Evolutionary conservation across 2,888 invertebrate genomes (phyloP).

Genomic region (Lacanobia oleracea): DNA sequence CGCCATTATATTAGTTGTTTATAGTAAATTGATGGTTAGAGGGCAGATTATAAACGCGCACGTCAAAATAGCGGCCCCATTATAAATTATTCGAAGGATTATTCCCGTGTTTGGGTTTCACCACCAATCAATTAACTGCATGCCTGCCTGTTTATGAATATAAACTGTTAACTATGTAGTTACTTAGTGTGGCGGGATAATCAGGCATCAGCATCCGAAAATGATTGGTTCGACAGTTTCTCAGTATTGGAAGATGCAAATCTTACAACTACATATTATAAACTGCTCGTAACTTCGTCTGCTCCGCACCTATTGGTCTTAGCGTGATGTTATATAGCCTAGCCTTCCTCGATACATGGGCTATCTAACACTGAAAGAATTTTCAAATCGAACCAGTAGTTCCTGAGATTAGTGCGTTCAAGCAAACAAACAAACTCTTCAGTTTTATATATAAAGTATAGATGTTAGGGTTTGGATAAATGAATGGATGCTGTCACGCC

Average conservation of each 20-base stretch:
- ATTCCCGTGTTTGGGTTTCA: conserved; percentile 30
- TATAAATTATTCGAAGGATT: conserved; percentile 48
- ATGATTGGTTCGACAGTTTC: background rate
- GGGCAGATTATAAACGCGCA: conserved; percentile 27
- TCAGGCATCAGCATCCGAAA: background rate
- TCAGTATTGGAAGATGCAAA: background rate
- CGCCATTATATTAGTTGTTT: background rate
- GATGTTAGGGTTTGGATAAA: no score
- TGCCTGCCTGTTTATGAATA: conserved; percentile 3
- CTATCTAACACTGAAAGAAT: no score
- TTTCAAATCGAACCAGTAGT: no score
- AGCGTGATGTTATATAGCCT: no score
- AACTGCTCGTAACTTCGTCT: no score
- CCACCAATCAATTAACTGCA: conserved; percentile 38
- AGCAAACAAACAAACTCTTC: no score
- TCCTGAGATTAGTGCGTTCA: no score
- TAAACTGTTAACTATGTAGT: background rate
- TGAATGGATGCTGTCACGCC: no score
- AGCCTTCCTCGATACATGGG: no score
- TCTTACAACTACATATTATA: no score
- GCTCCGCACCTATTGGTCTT: no score
- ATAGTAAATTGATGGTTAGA: background rate
- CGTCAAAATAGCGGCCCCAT: conserved; percentile 21
- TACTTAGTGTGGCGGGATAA: background rate
- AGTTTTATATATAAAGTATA: no score